phyloP scores from a whole-genome alignment of 2,113 vertebrate species.

The Chionodraco myersi region DNA sequence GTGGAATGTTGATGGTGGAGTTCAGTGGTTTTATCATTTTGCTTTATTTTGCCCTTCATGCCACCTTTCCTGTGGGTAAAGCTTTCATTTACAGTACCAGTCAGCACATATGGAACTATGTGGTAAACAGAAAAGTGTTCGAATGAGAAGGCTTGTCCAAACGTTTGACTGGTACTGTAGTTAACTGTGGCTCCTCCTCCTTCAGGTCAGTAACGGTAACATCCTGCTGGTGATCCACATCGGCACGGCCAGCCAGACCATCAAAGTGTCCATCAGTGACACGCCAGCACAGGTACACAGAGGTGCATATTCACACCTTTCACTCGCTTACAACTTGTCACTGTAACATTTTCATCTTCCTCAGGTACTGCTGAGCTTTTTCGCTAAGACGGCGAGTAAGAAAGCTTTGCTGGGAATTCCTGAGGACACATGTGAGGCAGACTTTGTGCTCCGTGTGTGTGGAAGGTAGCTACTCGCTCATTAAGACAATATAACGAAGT shows the following conservation, averaged over 20 bases:
- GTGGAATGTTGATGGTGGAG: background rate
- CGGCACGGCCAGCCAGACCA: conserved; percentile 91
- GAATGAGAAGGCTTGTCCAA: too few species aligned
- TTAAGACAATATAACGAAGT: background rate
- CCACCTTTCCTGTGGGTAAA: too few species aligned
- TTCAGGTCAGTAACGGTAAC: conserved; percentile 85
- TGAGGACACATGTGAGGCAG: conserved; percentile 87
- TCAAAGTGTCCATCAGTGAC: conserved; percentile 93
- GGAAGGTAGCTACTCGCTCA: conserved; percentile 79
- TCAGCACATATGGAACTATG: too few species aligned
- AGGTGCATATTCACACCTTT: background rate
- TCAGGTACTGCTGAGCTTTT: conserved; percentile 87
- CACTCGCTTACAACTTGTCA: background rate
- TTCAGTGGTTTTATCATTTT: background rate
- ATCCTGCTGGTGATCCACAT: conserved; percentile 93
- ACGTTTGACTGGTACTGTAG: too few species aligned
- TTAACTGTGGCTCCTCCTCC: background rate
- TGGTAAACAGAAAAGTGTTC: too few species aligned
- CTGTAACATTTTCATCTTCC: background rate
- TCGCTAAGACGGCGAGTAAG: conserved; percentile 93
- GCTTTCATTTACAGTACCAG: too few species aligned
- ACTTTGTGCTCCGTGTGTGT: conserved; percentile 94
- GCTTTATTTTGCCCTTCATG: background rate
- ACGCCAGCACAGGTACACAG: conserved; percentile 86
- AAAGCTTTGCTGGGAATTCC: conserved; percentile 91